A percentile compares a stretch with the other conserved stretches of the same genome.
phyloP scores from a whole-genome alignment of 2,113 vertebrate genomes.

The Carlito syrichta region DNA sequence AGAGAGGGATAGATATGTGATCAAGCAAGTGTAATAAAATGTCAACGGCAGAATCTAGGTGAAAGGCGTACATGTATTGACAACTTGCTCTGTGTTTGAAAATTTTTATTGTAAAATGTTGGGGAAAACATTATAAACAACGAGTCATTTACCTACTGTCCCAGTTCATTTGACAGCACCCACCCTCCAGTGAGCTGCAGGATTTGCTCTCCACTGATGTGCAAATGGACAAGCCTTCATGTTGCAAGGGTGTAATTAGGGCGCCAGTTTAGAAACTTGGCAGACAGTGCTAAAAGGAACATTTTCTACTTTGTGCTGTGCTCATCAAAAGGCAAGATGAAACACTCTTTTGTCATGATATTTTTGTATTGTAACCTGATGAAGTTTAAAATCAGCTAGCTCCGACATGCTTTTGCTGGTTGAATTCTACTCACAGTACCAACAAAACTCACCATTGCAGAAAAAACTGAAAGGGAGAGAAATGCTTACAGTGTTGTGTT shows the following conservation, averaged over 20 bases:
- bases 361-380: constrained; percentile 43
- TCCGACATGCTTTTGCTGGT: neutral
- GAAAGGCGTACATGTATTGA: neutral
- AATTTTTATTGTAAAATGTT: neutral
- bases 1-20: neutral
- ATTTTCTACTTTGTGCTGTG: constrained; percentile 58
- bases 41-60: neutral
- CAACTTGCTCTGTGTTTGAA: neutral
- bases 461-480: neutral
- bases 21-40: neutral
- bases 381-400: constrained; percentile 45
- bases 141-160: neutral
- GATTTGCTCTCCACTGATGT: constrained; percentile 21
- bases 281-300: constrained; percentile 52
- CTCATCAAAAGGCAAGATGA: constrained; percentile 68
- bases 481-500: neutral
- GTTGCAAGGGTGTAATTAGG: constrained; percentile 59
- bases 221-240: constrained; percentile 55
- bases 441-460: neutral
- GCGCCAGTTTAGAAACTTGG: constrained; percentile 48
- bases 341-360: constrained; percentile 64
- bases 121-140: neutral
- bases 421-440: neutral
- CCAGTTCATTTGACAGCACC: neutral
- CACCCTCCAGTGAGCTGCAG: neutral